Conservation (phyloP, 1,140 invertebrate genomes). For the Cyphomyrmex costatus region DNA sequence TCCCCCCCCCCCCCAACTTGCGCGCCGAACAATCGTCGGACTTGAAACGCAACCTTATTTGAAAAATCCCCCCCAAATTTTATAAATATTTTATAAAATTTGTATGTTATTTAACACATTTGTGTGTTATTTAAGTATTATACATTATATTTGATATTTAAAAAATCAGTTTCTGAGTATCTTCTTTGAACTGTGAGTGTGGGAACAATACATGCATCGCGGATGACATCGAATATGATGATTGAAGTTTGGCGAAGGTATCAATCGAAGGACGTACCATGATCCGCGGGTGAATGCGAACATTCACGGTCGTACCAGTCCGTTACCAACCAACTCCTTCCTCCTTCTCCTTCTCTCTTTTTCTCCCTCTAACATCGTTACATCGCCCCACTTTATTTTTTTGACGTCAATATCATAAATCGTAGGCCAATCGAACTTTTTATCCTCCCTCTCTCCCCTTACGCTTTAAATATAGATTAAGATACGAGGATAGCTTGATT, state of each 20-base stretch:
- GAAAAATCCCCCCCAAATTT: too few species aligned
- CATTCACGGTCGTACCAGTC: slow-evolving; percentile 68
- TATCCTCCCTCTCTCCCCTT: not conserved
- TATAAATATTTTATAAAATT: too few species aligned
- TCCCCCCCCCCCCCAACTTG: too few species aligned
- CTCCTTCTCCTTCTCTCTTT: slow-evolving; percentile 36
- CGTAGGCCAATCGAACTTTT: slow-evolving; percentile 67
- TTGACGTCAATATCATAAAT: slow-evolving; percentile 73
- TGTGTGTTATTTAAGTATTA: too few species aligned
- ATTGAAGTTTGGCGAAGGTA: slow-evolving; percentile 26
- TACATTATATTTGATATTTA: too few species aligned
- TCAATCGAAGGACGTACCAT: slow-evolving; percentile 60
- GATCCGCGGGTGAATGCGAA: slow-evolving; percentile 44
- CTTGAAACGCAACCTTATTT: too few species aligned
- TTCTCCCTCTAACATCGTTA: slow-evolving; percentile 18
- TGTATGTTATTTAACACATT: too few species aligned
- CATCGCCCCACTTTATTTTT: slow-evolving; percentile 40
- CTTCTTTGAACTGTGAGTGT: not conserved
- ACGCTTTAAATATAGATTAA: slow-evolving; percentile 20
- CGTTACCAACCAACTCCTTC: slow-evolving; percentile 37
- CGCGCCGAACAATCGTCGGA: too few species aligned
- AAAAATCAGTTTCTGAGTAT: not conserved
- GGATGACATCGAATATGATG: slow-evolving; percentile 29
- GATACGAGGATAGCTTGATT: slow-evolving; percentile 20
- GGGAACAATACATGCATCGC: not conserved